Evolutionary conservation across 2,797 vertebrate species (phyloP), one percentile per base, ranked within the genome.

Genomic region (Crypturellus tataupa): DNA sequence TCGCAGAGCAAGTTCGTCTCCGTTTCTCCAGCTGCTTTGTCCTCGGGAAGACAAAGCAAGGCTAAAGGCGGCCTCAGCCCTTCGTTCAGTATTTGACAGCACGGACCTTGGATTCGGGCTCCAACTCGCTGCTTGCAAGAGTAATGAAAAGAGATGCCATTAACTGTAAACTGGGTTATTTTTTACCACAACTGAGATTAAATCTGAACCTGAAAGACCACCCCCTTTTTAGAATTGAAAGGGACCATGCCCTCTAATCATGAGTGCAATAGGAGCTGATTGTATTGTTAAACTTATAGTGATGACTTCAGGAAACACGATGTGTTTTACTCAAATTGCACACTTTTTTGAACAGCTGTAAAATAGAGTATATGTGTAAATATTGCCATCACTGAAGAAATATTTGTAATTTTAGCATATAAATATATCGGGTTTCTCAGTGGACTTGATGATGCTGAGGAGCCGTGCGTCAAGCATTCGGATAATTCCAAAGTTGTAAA

Each of bases 221-320:
- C 83, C 89, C 84, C 85, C 73, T 94, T 67, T 62, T 84, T 72
- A 81, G 79, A 84, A 68, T 69, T 55, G 80, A 89, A 87, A 87
- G 84, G 94, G 97, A 95, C 93, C 92, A 46, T 78, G 88, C 53
- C 94, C 96, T 95, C 85, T 84, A 86, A 95, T 85, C 93, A 87
- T 83, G 97, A 98, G 98, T 98, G 98, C 98, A 98, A 98, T 98
- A 98, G 94, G 96, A 96, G 97, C 96, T 95, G 97, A 97, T 96
- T 97, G 94, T 97, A 94, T 94, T 95, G 75, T 93, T 94, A 78
- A 98, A 94, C 90, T 83, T 25, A 96, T 90, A 96, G 85, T 87
- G 87, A 83, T 85, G 91, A 95, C 85, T 98, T 98, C 97, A 98
- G 97, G 96, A 98, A 97, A 94, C 90, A 90, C 95, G 78, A 89